phyloP scores from a whole-genome alignment of 2,888 invertebrate species.

The Drosophila bunnanda region DNA sequence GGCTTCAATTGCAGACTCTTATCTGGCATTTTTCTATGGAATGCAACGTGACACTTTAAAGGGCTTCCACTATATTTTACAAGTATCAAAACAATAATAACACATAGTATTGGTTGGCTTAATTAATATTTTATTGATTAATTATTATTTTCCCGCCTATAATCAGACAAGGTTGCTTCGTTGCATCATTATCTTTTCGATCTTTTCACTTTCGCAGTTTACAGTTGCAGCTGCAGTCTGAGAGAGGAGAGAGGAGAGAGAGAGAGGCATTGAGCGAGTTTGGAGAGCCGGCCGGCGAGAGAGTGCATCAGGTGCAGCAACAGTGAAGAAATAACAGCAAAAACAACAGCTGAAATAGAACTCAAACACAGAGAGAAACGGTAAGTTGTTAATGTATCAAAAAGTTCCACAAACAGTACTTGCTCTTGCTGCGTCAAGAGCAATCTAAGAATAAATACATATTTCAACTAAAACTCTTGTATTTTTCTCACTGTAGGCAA shows the following conservation, averaged over 20 bases:
- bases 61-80: background rate
- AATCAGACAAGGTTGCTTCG: background rate
- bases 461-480: background rate
- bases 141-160: background rate
- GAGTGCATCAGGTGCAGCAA: slow-evolving; percentile 5
- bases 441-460: background rate
- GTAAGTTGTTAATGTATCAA: background rate
- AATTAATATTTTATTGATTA: background rate
- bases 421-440: background rate
- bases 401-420: background rate
- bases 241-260: background rate
- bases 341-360: background rate
- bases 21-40: background rate
- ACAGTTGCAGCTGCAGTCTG: slow-evolving; percentile 14
- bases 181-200: slow-evolving; percentile 9
- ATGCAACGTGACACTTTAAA: slow-evolving; percentile 8
- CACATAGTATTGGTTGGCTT: background rate
- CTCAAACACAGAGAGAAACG: background rate
- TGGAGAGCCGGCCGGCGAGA: slow-evolving; percentile 9
- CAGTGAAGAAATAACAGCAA: background rate
- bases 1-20: background rate
- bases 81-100: background rate
- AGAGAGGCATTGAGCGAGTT: background rate
- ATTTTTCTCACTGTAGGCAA: slow-evolving; percentile 7
- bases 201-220: slow-evolving; percentile 12